phyloP scores from a whole-genome alignment of 2,113 vertebrate species.

The western clawed frog (Xenopus tropicalis) region DNA sequence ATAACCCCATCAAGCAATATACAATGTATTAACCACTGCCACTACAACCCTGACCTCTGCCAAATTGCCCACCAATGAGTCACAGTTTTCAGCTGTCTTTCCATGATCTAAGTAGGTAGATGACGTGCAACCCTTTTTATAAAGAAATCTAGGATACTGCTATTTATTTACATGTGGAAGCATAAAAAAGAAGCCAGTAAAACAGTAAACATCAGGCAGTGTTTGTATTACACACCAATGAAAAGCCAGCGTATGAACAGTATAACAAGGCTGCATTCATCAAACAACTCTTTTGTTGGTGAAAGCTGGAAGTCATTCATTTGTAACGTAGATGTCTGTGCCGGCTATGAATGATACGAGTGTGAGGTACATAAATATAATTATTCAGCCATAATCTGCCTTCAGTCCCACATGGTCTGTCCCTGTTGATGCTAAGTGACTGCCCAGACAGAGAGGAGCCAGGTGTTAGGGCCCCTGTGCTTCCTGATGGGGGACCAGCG shows the following conservation, averaged over 20 bases:
- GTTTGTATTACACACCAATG: background rate
- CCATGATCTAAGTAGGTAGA: no score
- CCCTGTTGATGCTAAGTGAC: conserved; percentile 12
- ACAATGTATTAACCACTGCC: no score
- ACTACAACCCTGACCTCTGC: no score
- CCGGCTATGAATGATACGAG: conserved; percentile 17
- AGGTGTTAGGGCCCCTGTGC: conserved; percentile 12
- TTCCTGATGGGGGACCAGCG: conserved; percentile 4
- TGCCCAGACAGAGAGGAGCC: conserved; percentile 34
- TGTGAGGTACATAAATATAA: conserved; percentile 5
- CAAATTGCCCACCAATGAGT: no score
- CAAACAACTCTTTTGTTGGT: background rate
- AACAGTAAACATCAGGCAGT: background rate
- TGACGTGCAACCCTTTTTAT: no score
- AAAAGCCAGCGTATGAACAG: background rate
- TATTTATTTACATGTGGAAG: no score
- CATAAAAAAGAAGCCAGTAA: conserved; percentile 24
- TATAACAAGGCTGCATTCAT: background rate
- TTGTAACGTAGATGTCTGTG: conserved; percentile 5
- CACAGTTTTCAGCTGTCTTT: no score
- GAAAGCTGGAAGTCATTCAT: conserved; percentile 30
- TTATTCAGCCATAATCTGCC: conserved; percentile 1
- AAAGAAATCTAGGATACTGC: no score
- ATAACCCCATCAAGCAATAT: no score
- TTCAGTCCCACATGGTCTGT: background rate